phyloP scores from a whole-genome alignment of 2,888 invertebrate species.

The Sarcophaga subvicina region DNA sequence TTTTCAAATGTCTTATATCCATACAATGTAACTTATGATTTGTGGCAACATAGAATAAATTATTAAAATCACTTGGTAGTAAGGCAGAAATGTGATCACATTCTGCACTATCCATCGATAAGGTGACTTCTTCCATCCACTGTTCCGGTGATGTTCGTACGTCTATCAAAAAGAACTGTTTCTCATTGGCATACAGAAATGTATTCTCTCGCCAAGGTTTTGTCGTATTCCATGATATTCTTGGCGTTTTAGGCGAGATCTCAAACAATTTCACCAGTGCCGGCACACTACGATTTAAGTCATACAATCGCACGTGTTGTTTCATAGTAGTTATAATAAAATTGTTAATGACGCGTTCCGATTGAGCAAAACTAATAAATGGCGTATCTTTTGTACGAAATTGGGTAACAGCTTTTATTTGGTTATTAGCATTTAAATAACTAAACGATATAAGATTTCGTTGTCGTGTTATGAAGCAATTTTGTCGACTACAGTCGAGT shows the following conservation, averaged over 20 bases:
- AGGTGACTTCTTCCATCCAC: conserved; percentile 64
- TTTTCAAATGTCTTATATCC: conserved; percentile 75
- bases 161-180: conserved; percentile 75
- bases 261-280: conserved; percentile 67
- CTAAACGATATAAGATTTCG: conserved; percentile 74
- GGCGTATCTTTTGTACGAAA: conserved; percentile 72
- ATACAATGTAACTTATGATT: conserved; percentile 78
- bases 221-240: conserved; percentile 75
- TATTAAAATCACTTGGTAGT: conserved; percentile 73
- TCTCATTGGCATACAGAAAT: conserved; percentile 75
- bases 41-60: conserved; percentile 78
- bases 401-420: conserved; percentile 47
- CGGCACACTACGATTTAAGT: conserved; percentile 65
- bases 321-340: conserved; percentile 76
- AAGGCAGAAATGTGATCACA: conserved; percentile 77
- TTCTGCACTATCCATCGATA: conserved; percentile 29
- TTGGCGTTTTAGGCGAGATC: conserved; percentile 30
- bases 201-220: conserved; percentile 72
- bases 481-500: conserved; percentile 61
- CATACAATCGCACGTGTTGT: conserved; percentile 74
- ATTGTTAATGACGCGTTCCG: conserved; percentile 63
- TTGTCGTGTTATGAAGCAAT: conserved; percentile 73
- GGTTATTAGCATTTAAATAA: conserved; percentile 61
- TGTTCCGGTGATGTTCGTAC: conserved; percentile 73
- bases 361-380: conserved; percentile 77